Evolutionary conservation across 2,888 invertebrate species (phyloP).

Genomic region (Herminia tarsipennalis): DNA sequence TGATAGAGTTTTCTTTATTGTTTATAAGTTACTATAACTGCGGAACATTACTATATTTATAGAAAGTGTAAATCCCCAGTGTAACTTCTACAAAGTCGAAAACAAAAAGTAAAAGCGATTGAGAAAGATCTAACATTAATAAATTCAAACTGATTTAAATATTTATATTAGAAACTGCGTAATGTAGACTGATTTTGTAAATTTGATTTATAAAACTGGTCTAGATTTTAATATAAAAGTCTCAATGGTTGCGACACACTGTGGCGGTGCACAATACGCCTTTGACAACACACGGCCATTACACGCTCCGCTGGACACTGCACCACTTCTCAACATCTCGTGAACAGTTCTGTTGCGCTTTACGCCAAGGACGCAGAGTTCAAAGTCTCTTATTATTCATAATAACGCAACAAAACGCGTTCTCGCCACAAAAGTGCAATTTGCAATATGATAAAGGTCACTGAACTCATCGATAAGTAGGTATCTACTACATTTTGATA

Average conservation of each 20-base stretch:
- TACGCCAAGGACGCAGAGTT: constrained; percentile 46
- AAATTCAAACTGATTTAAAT: no score
- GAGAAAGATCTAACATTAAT: no score
- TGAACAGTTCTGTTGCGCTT: constrained; percentile 29
- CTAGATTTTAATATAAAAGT: constrained; percentile 33
- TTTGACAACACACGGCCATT: constrained; percentile 49
- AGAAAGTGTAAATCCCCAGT: no score
- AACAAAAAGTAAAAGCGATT: no score
- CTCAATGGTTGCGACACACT: constrained; percentile 33
- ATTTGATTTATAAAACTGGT: constrained; percentile 18
- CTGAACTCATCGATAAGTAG: constrained; percentile 13
- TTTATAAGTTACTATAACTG: no score
- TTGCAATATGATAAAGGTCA: constrained; percentile 36
- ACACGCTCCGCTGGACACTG: constrained; percentile 50
- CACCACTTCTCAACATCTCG: constrained; percentile 29
- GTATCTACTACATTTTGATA: neutral
- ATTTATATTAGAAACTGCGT: neutral
- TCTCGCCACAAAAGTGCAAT: constrained; percentile 29
- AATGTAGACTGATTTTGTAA: no score
- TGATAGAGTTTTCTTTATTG: no score
- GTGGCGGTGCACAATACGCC: constrained; percentile 25
- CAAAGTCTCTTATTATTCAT: constrained; percentile 41
- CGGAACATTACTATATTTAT: no score
- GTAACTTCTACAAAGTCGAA: no score
- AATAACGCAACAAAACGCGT: constrained; percentile 17